Conservation (phyloP, 1,140 invertebrate genomes). For the Calosoma granatense region DNA sequence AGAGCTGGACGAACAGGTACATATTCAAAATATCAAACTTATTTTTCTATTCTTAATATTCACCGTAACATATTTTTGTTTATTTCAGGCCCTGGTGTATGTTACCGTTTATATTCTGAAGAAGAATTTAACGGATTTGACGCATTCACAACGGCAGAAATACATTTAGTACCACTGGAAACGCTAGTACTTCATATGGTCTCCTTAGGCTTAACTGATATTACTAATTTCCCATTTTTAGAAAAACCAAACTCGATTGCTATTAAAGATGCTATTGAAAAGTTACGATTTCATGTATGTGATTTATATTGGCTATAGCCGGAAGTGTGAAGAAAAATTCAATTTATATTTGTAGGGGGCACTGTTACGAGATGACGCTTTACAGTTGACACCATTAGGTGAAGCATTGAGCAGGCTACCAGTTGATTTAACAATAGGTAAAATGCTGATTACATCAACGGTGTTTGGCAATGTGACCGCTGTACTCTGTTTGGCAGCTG, state of each 20-base stretch:
- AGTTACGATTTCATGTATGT: conserved; percentile 76
- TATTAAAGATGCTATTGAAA: conserved; percentile 78
- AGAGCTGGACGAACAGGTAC: conserved; percentile 74
- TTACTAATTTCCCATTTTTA: conserved; percentile 89
- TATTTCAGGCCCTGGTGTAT: conserved; percentile 53
- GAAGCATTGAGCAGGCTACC: conserved; percentile 80
- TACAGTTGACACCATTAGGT: conserved; percentile 79
- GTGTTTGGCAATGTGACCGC: conserved; percentile 86
- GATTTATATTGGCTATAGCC: conserved; percentile 27
- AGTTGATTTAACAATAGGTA: conserved; percentile 90
- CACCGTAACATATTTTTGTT: too few species aligned
- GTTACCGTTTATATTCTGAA: conserved; percentile 81
- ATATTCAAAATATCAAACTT: conserved; percentile 21
- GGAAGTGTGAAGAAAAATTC: too few species aligned
- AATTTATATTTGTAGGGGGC: conserved; percentile 53
- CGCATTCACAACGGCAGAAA: conserved; percentile 66
- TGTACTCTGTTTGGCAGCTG: conserved; percentile 82
- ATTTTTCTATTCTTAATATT: too few species aligned
- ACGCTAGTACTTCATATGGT: conserved; percentile 90
- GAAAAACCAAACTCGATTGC: conserved; percentile 74
- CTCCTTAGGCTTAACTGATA: conserved; percentile 85
- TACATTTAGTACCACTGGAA: conserved; percentile 82
- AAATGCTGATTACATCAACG: conserved; percentile 90
- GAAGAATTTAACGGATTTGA: conserved; percentile 50
- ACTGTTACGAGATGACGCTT: conserved; percentile 57